Evolutionary conservation across 2,888 invertebrate genomes (phyloP).

Genomic region (Helobdella robusta): DNA sequence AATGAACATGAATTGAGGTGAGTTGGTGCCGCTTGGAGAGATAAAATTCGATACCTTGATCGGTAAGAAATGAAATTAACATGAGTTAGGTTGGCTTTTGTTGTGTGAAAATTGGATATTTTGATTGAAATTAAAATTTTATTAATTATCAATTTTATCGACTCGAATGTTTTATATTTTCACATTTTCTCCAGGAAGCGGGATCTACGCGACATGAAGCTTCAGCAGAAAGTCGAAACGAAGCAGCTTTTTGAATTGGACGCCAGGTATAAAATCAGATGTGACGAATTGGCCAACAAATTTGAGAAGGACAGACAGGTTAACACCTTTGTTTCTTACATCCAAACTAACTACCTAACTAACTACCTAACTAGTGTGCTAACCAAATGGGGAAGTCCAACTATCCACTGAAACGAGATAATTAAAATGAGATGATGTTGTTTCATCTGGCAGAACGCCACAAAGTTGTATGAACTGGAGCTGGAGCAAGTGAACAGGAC

Average conservation of each 20-base stretch:
- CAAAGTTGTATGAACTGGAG: constrained; percentile 14
- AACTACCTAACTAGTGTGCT: not conserved
- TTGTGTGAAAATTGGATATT: no score
- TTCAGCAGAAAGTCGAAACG: constrained; percentile 25
- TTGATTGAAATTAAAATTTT: no score
- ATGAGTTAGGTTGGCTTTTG: no score
- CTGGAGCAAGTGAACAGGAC: not conserved
- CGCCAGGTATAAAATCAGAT: constrained; percentile 1
- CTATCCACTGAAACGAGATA: no score
- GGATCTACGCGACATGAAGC: constrained; percentile 24
- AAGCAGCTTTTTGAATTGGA: constrained; percentile 25
- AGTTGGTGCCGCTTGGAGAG: no score
- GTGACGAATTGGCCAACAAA: constrained; percentile 15
- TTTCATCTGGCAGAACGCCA: not conserved
- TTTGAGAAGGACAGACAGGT: constrained; percentile 25
- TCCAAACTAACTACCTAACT: not conserved
- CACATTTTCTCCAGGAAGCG: constrained; percentile 13
- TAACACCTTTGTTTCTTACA: not conserved
- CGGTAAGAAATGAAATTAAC: no score
- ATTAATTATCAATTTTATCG: not conserved
- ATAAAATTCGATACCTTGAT: no score
- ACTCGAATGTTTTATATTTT: not conserved
- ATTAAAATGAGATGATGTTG: no score
- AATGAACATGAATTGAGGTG: constrained; percentile 6
- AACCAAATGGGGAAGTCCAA: no score